These are phyloP conservation scores for Melikaiella ostensackeni DNA, from an alignment of 2,888 invertebrate species.

Conservation along the genomic window DNA sequence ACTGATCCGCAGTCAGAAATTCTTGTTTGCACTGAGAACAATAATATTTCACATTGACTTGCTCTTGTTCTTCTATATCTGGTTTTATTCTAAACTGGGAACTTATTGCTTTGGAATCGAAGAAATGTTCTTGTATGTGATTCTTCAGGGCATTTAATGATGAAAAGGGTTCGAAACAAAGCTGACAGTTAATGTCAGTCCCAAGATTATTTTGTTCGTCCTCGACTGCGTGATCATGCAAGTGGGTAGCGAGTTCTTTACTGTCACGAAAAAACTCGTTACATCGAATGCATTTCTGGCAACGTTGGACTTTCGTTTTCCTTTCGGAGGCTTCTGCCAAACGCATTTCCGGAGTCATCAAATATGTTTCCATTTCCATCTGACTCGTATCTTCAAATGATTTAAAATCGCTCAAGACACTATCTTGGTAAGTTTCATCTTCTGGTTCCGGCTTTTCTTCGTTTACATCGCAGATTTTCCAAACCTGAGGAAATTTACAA, in stretches of 20 bases:
- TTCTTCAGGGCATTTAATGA: constrained; percentile 58
- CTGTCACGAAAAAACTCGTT: constrained; percentile 50
- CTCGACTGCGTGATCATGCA: constrained; percentile 39
- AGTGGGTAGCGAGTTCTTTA: constrained; percentile 47
- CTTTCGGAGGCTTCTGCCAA: background rate
- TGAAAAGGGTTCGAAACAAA: constrained; percentile 61
- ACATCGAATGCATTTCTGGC: constrained; percentile 52
- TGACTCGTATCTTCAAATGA: constrained; percentile 41
- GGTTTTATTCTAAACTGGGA: constrained; percentile 20
- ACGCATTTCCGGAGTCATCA: constrained; percentile 25
- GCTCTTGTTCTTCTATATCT: constrained; percentile 18
- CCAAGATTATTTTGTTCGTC: constrained; percentile 46
- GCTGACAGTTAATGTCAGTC: constrained; percentile 61
- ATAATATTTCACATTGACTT: constrained; percentile 43
- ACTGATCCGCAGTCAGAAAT: constrained; percentile 57
- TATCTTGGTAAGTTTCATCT: constrained; percentile 42
- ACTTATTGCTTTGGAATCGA: constrained; percentile 18
- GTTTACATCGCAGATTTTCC: constrained; percentile 47
- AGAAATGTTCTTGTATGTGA: constrained; percentile 65
- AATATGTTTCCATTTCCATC: constrained; percentile 40
- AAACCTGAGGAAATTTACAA: background rate
- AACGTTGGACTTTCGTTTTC: constrained; percentile 50
- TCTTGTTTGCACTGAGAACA: constrained; percentile 59
- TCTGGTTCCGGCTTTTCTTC: constrained; percentile 44
- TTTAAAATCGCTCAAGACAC: constrained; percentile 21